A percentile compares a stretch with the other conserved stretches of the same genome.
These are phyloP conservation scores for Umimayanthus kanabou DNA, from an alignment of 92 coral and sea anemone genomes.

Conservation along the genomic window DNA sequence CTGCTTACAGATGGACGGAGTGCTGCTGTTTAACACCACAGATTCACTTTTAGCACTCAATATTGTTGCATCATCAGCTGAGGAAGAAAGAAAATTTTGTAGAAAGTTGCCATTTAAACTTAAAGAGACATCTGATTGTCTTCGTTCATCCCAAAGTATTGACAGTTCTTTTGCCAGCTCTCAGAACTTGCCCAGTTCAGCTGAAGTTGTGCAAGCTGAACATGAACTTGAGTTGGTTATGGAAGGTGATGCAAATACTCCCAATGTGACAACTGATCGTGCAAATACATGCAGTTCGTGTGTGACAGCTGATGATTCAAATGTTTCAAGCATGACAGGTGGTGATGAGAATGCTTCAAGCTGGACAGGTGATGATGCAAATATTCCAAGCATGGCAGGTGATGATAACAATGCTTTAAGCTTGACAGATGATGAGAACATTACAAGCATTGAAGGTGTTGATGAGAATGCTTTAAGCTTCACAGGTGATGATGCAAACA, in stretches of 20 bases:
- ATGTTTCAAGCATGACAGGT: background rate
- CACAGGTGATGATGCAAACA: background rate
- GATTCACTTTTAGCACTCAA: slow-evolving; percentile 79
- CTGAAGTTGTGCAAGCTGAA: background rate
- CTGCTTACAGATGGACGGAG: slow-evolving; percentile 67
- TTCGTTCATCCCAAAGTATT: background rate
- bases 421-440: background rate
- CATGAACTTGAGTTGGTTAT: background rate
- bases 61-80: slow-evolving; percentile 34
- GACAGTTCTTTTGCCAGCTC: background rate
- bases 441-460: background rate
- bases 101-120: background rate
- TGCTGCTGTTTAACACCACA: slow-evolving; percentile 76
- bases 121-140: background rate
- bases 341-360: background rate
- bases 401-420: background rate
- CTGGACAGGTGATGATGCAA: background rate
- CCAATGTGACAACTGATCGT: background rate
- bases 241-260: background rate
- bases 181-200: background rate
- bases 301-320: background rate
- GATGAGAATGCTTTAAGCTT: background rate
- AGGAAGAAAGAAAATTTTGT: background rate
- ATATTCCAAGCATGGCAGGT: background rate
- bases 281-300: background rate